Base-by-base conservation (phyloP, 2,888 invertebrate species). In the Leucophora obtusa region DNA sequence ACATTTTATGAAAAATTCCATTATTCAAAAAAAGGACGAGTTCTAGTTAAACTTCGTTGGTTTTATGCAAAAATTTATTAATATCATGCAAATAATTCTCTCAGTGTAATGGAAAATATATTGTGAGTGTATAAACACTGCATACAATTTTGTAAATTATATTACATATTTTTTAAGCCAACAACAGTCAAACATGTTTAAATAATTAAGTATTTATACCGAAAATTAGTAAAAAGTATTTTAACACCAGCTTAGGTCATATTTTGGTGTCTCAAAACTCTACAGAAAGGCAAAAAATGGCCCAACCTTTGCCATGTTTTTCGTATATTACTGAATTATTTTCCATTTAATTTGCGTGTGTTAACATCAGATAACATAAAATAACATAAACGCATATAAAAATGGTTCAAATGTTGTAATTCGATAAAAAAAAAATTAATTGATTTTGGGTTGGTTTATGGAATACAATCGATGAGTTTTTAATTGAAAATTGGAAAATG, bases 251-350 rank as follows among this genome's bases (percentile, higher is more conserved):
- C 21, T 59, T 14, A 28, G 8, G 14, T 1, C 2, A n/a, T 54
- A 4, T 33, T 35, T 9, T 21, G 7, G 18, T 11, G 17, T 51
- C 50, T 38, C 51, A 38, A 3, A n/a, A 28, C 35, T 35, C 8
- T 35, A 63, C 14, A 47, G 17, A 51, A 18, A 28, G 53, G 60
- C 53, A 60, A 43, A 60, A 28, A 60, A 14, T 62, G 47, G 60
- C 43, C 43, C 68, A 60, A 68, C 74, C 74, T 74, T 60, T 68
- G 54, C 47, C 15, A 60, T 74, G 68, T 62, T 74, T 43, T 21
- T 54, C n/a, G 47, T 33, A 53, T 21, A 10, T 51, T 63, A 35
- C 15, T 17, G 33, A 33, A 51, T 51, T 51, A 11, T 14, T 14
- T 63, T 11, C 14, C 35, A 7, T 35, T 56, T 50, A 21, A 72